Base-by-base conservation (phyloP, 2,797 vertebrate genomes). In the Chrysocyon brachyurus region DNA sequence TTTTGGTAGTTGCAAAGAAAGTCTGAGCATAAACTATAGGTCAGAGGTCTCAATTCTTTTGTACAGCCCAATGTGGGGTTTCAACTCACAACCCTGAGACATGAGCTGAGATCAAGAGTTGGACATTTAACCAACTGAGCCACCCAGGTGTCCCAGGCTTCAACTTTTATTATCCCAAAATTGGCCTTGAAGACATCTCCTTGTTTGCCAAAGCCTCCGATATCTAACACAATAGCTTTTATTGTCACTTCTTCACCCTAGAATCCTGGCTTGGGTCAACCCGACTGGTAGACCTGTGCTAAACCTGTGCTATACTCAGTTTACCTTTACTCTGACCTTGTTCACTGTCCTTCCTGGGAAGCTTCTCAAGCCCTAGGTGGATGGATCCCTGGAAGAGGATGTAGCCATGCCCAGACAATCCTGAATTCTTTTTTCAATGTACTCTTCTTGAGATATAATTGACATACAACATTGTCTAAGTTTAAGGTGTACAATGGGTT, bases 141-240 rank as follows among this genome's bases (percentile, higher is more conserved):
- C 66, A 33, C 17, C 66, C n/a, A 21, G 17, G n/a, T 11, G n/a
- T 9, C n/a, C 66, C 66, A 26, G 14, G 31, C 86, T 19, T 97
- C 46, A 70, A 24, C 21, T 93, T 12, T 96, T 75, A 33, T 1
- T 90, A 33, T 31, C 19, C 59, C 79, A n/a, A 94, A 56, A 52
- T 36, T 77, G 19, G 59, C 26, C 94, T 94, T 78, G 75, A 93
- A 94, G 77, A 75, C 28, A 64, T n/a, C n/a, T 91, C 59, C n/a
- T 89, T 77, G 5, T 36, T 94, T 63, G 12, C 63, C 89, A 79
- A 91, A 84, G 59, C 40, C 78, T 14, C 17, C 64, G 49, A 22
- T 91, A 54, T 28, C 49, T 70, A 63, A 84, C 36, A 15, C 19
- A 16, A 3, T 52, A n/a, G 46, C 22, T 93, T 56, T 86, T 77